phyloP scores from a whole-genome alignment of 2,888 invertebrate species.

The Monochamus alternatus region DNA sequence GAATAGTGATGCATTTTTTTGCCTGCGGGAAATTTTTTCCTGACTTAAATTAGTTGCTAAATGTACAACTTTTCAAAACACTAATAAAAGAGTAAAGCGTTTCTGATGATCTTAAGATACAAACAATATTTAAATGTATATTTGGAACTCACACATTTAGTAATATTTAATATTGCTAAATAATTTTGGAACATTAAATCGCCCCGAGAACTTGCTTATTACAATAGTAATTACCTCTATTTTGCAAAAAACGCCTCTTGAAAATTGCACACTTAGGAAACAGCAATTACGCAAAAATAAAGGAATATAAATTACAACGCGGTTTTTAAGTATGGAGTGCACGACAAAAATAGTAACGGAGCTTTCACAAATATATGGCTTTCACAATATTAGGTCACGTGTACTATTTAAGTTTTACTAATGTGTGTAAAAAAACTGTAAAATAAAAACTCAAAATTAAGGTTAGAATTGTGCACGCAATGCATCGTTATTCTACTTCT shows the following conservation, averaged over 20 bases:
- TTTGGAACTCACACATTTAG: background rate
- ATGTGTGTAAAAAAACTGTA: background rate
- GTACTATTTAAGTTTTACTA: background rate
- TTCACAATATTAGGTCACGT: background rate
- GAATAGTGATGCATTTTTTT: no score
- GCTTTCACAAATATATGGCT: background rate
- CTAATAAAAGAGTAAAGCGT: no score
- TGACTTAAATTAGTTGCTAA: no score
- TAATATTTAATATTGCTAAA: background rate
- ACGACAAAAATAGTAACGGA: background rate
- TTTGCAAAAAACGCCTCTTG: background rate
- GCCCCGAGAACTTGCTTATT: background rate
- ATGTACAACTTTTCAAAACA: no score
- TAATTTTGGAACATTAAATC: background rate
- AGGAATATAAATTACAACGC: background rate
- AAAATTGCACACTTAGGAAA: constrained; percentile 1
- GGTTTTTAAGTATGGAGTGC: background rate
- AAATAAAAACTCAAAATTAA: background rate
- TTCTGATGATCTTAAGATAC: background rate
- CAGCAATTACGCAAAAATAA: background rate
- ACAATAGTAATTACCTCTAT: background rate
- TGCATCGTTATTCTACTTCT: background rate
- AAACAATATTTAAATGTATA: background rate
- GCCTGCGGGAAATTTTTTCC: no score
- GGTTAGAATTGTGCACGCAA: background rate